Evolutionary conservation across 2,113 vertebrate genomes (phyloP), one percentile per base, ranked within the genome.

Genomic region (Scolopax mira): DNA sequence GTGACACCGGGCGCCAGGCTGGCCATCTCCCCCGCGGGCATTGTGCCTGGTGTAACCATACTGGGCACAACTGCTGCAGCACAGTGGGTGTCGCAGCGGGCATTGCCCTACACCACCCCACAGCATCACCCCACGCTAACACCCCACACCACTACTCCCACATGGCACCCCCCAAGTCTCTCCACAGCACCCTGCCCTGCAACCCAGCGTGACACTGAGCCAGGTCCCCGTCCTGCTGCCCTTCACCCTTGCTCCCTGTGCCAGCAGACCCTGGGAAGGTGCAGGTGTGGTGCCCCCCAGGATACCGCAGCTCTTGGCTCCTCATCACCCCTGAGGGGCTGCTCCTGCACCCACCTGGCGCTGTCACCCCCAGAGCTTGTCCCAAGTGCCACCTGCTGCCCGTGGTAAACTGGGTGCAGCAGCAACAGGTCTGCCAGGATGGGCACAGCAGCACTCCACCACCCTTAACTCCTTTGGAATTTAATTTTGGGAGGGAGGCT

Each of bases 51-150:
- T 2, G 1, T 21, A 22, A 39, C n/a, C 18, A 13, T 54, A 33
- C 9, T 0, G 1, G 21, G 46, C 19, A 15, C 9, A 18, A 27
- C 24, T 9, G 18, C 37, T 1, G 3, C 41, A 17, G 18, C 0
- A 1, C 37, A 2, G 24, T 0, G 4, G 39, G 35, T 35, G 19
- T 18, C 27, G 11, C 33, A 1, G 8, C 0, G 6, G 57, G 27
- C 73, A 60, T 30, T 3, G 1, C 41, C 31, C 22, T 21, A 3
- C 31, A 4, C 42, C 2, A 9, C 24, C 15, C 49, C 17, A 7
- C n/a, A 66, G 62, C 80, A 33, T 9, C 23, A 17, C 35, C 44
- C n/a, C 13, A 15, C 64, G 33, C 9, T 18, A 1, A 4, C 22
- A 18, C n/a, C 44, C 41, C 18, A 14, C 65, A 30, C 11, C 19